Conservation (phyloP, 2,797 vertebrate genomes). For the Dicrostonyx torquatus region DNA sequence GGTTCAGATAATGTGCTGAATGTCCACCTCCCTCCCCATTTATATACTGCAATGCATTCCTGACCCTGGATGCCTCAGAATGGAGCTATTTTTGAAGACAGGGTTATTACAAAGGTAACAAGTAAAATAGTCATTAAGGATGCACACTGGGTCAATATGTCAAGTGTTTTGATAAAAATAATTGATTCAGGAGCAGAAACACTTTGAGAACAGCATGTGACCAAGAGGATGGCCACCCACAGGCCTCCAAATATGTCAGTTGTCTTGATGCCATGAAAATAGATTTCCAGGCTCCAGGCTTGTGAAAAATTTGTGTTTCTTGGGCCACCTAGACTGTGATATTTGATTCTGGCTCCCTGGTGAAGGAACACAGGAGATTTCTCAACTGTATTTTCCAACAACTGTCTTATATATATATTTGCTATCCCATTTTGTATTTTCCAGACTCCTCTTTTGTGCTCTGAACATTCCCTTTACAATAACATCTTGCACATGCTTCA, state of each 20-base stretch:
- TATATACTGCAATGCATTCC: neutral
- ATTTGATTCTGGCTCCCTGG: neutral
- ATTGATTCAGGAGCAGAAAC: neutral
- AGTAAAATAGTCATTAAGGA: neutral
- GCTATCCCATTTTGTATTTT: neutral
- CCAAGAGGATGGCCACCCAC: neutral
- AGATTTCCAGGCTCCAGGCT: neutral
- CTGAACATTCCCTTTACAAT: neutral
- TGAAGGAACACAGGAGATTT: neutral
- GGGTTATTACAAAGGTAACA: neutral
- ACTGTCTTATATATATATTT: neutral
- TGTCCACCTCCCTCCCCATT: neutral
- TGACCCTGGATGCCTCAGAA: neutral
- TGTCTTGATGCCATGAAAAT: neutral
- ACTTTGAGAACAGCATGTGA: neutral
- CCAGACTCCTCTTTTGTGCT: neutral
- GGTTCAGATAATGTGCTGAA: neutral
- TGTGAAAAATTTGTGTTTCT: neutral
- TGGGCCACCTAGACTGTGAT: neutral
- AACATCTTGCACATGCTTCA: constrained; percentile 4
- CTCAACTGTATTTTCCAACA: neutral
- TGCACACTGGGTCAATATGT: neutral
- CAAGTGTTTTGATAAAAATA: neutral
- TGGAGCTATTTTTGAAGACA: neutral
- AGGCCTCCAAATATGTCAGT: neutral